Evolutionary conservation across 2,797 vertebrate genomes (phyloP), one percentile per base, ranked within the genome.

Genomic region (Amazonetta brasiliensis): DNA sequence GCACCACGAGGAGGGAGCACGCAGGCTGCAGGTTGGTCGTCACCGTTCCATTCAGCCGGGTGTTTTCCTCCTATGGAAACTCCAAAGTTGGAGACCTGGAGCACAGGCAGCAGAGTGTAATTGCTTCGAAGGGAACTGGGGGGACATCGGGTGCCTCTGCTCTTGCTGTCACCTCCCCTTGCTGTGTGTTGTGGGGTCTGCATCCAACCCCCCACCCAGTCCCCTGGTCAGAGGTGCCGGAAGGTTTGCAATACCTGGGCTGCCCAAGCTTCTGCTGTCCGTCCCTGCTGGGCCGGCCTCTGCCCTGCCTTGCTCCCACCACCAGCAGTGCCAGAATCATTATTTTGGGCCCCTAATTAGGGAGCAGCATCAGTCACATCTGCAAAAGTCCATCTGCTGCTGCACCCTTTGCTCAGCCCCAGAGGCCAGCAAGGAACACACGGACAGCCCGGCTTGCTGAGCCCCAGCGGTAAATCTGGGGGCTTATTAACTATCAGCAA

Each of bases 381-480:
- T 89, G 59, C 39, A 52, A 13, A 73, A 92, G 6, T 25, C 44
- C 39, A 58, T 50, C 54, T 85, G 39, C 48, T 7, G 5, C 1
- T 1, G 2, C 3, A 12, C 75, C 25, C 60, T 63, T 60, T 26
- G 2, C 52, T 48, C 50, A 11, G 21, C 41, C 22, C 1, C 8
- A 25, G 72, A 35, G 3, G 4, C 8, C 0, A 0, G 56, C 15
- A 6, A 67, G 8, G 1, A 2, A 50, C 8, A 3, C 3, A 44
- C 7, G 37, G 55, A 44, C 37, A 80, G 9, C 30, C 1, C 16
- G 12, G 26, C 46, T 50, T 9, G 16, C 44, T 2, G 6, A 62
- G 84, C 58, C 37, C 56, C 0, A 8, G 37, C 25, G 56, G 12
- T 75, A 62, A 85, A 93, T 83, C 87, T 74, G 68, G 71, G 79